Conservation (phyloP, 2,113 vertebrate genomes). For the Prunella fulvescens region DNA sequence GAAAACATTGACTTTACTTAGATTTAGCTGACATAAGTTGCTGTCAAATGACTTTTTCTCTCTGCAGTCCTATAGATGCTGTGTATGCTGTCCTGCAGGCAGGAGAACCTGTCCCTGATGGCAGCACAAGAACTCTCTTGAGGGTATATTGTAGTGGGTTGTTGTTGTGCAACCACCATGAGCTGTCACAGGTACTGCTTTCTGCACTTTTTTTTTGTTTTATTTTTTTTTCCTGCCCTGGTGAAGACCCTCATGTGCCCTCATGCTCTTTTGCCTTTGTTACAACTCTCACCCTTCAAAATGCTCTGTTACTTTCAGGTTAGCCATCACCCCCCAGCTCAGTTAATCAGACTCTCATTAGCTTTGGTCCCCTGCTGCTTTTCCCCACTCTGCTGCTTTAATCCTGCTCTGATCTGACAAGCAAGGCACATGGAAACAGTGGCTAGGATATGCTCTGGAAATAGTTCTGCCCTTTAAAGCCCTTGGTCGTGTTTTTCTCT, state of each 20-base stretch:
- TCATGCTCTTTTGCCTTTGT: not conserved
- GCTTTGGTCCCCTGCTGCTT: not conserved
- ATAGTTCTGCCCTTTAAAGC: not conserved
- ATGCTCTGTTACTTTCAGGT: not conserved
- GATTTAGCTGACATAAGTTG: not conserved
- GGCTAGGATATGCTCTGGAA: not conserved
- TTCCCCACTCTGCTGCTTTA: not conserved
- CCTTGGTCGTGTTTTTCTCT: not conserved
- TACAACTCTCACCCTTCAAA: not conserved
- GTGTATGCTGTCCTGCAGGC: not conserved
- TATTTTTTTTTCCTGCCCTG: not conserved
- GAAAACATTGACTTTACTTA: not conserved
- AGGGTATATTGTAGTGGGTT: not conserved
- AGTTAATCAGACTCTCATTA: not conserved
- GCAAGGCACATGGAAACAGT: not conserved
- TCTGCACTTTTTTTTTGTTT: not conserved
- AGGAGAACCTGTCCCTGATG: not conserved
- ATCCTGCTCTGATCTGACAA: not conserved
- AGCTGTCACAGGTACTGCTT: not conserved
- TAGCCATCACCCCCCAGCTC: not conserved
- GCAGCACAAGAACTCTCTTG: not conserved
- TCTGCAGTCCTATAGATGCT: accelerated
- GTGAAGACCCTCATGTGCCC: not conserved
- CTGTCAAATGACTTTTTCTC: not conserved
- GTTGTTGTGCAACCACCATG: not conserved